These are phyloP conservation scores for Epinephelus cyanopodus DNA, from an alignment of 2,113 vertebrate species.

Conservation along the genomic window DNA sequence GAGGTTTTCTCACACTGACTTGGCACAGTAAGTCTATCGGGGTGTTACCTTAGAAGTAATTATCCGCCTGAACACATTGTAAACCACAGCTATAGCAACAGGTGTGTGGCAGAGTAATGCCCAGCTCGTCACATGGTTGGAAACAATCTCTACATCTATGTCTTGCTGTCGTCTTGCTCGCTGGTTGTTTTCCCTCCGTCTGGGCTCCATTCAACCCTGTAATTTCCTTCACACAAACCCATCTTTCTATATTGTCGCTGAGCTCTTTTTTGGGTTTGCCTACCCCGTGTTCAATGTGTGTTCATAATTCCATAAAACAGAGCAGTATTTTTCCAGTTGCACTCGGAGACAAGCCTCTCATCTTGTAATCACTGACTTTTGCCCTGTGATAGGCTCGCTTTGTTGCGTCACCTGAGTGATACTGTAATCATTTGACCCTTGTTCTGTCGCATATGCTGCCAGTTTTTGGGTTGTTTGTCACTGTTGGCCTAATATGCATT, in stretches of 20 bases:
- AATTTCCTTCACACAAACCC: background rate
- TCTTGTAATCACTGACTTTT: slow-evolving; percentile 62
- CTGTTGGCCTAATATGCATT: background rate
- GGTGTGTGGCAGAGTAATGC: slow-evolving; percentile 41
- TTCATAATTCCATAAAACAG: slow-evolving; percentile 28
- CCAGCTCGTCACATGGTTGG: slow-evolving; percentile 28
- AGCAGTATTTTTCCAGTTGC: slow-evolving; percentile 3
- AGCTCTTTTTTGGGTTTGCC: background rate
- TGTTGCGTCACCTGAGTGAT: slow-evolving; percentile 72
- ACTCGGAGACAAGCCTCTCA: slow-evolving; percentile 9
- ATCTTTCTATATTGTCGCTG: background rate
- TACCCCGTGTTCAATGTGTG: background rate
- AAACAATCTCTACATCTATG: slow-evolving; percentile 12
- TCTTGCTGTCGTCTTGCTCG: background rate
- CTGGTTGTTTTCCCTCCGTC: background rate
- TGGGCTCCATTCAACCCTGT: background rate
- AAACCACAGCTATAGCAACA: slow-evolving; percentile 45
- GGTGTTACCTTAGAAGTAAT: slow-evolving; percentile 41
- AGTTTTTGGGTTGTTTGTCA: slow-evolving; percentile 1
- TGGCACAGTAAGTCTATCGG: slow-evolving; percentile 21
- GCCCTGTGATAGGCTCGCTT: slow-evolving; percentile 52
- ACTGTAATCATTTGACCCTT: slow-evolving; percentile 73
- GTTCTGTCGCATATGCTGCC: slow-evolving; percentile 35
- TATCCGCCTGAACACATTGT: slow-evolving; percentile 11
- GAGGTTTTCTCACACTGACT: slow-evolving; percentile 54